Evolutionary conservation across 2,888 invertebrate species (phyloP), one percentile per base, ranked within the genome.

Genomic region (Scelioninae gen. 1): DNA sequence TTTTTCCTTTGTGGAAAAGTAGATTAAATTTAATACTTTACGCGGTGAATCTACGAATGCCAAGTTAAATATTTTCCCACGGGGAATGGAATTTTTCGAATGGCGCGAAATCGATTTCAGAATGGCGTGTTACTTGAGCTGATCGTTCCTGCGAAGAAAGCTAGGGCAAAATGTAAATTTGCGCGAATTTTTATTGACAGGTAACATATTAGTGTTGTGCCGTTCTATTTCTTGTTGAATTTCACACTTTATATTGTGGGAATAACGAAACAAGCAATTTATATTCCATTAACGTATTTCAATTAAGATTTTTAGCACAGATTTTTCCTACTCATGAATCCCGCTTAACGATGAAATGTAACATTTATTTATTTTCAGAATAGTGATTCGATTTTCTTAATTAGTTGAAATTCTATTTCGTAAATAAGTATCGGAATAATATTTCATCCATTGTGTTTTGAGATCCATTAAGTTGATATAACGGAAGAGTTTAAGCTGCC

Each of bases 21-120:
- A 79, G 83, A 83, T 83, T 79, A 75, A 83, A 83, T 83, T 83
- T 83, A 79, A 83, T 83, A 83, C 79, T 78, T 83, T 58, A 82
- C 75, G 62, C 43, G 15, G 58, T 55, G 68, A 82, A 75, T 75
- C 69, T 66, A 71, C 69, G 83, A 75, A 69, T 56, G 66, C 71
- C 60, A 65, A 75, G 75, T 71, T 78, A 71, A 83, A 83, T 75
- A 75, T 75, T 83, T 83, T 75, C 74, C 69, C 65, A 65, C 60
- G 53, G 68, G 78, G 34, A 77, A 82, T 77, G 68, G 45, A 71
- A 82, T 77, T 82, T 23, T 78, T 49, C 49, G 58, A 74, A 82
- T 66, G 23, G 72, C 23, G 56, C 58, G 29, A 77, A 66, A 76
- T 82, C 77, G 76, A 76, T 77, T 82, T 71, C 13, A 51, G 40